Evolutionary conservation across 2,113 vertebrate genomes (phyloP).

Genomic region (Chloebia gouldiae): DNA sequence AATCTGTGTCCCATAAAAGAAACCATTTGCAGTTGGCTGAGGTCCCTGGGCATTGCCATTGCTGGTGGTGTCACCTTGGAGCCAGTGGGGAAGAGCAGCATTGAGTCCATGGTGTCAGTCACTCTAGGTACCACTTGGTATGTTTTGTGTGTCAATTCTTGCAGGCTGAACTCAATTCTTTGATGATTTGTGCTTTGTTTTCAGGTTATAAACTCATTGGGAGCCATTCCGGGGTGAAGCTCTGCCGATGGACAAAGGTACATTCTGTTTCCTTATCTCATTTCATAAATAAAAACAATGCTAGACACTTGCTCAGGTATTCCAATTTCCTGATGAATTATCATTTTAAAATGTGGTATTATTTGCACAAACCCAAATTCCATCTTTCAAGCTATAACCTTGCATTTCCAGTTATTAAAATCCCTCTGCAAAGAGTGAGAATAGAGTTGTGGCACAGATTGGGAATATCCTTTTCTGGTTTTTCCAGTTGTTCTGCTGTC

Average conservation of each 20-base stretch:
- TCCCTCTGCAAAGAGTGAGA: neutral
- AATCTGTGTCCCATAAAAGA: neutral
- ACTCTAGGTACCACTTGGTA: neutral
- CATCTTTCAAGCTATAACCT: neutral
- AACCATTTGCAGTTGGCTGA: neutral
- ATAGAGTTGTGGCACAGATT: neutral
- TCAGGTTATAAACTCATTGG: slow-evolving; percentile 93
- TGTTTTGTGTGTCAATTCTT: neutral
- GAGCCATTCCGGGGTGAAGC: slow-evolving; percentile 94
- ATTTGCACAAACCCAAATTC: neutral
- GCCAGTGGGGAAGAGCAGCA: neutral
- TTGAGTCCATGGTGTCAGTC: neutral
- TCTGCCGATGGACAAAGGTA: slow-evolving; percentile 98
- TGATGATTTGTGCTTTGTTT: neutral
- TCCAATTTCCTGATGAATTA: neutral
- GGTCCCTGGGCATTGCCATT: neutral
- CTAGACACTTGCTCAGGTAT: neutral
- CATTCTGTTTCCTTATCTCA: neutral
- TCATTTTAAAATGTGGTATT: neutral
- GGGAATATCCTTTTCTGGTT: neutral
- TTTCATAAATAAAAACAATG: neutral
- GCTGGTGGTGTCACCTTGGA: neutral
- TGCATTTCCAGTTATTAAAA: neutral
- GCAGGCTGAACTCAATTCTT: neutral
- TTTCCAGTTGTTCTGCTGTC: neutral